A percentile compares a stretch with the other conserved stretches of the same genome.
These are phyloP conservation scores for Drosophila nigrodunni DNA, from an alignment of 1,140 invertebrate genomes.

Conservation along the genomic window DNA sequence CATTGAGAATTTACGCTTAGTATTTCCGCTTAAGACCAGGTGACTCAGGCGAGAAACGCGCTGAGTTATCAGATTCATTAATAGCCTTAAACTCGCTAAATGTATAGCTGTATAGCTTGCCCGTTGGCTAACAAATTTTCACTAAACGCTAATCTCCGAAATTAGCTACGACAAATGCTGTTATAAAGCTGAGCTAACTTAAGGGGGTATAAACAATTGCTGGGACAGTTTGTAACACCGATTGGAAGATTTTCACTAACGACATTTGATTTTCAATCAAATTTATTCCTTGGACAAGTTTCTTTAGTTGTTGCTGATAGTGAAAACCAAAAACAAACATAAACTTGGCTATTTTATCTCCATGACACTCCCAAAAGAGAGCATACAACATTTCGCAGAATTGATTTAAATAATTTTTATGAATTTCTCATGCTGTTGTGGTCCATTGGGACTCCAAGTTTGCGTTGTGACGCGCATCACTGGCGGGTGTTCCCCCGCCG, in stretches of 20 bases:
- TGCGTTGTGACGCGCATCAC: slow-evolving; percentile 19
- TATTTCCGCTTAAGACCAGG: slow-evolving; percentile 40
- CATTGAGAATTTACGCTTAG: slow-evolving; percentile 34
- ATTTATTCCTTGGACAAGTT: too few species aligned
- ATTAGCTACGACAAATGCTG: slow-evolving; percentile 54
- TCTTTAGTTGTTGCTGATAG: too few species aligned
- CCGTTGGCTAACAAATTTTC: slow-evolving; percentile 35
- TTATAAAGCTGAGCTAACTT: slow-evolving; percentile 15
- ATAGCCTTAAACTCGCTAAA: not conserved
- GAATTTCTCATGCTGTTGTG: slow-evolving; percentile 5
- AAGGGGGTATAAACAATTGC: not conserved
- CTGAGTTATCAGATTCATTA: slow-evolving; percentile 26
- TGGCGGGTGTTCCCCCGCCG: slow-evolving; percentile 37
- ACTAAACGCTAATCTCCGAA: slow-evolving; percentile 37
- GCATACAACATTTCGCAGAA: slow-evolving; percentile 17
- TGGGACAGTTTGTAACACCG: slow-evolving; percentile 1
- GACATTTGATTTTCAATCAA: too few species aligned
- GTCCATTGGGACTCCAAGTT: slow-evolving; percentile 2
- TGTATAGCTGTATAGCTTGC: slow-evolving; percentile 1
- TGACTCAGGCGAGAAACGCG: slow-evolving; percentile 26
- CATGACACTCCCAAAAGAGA: not conserved
- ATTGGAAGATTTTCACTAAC: not conserved
- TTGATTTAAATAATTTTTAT: not conserved
- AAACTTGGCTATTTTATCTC: not conserved
- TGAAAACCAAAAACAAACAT: too few species aligned